A percentile compares a stretch with the other conserved stretches of the same genome.
These are phyloP conservation scores for Esox masquinongy DNA, from an alignment of 2,797 vertebrate species.

Conservation along the genomic window DNA sequence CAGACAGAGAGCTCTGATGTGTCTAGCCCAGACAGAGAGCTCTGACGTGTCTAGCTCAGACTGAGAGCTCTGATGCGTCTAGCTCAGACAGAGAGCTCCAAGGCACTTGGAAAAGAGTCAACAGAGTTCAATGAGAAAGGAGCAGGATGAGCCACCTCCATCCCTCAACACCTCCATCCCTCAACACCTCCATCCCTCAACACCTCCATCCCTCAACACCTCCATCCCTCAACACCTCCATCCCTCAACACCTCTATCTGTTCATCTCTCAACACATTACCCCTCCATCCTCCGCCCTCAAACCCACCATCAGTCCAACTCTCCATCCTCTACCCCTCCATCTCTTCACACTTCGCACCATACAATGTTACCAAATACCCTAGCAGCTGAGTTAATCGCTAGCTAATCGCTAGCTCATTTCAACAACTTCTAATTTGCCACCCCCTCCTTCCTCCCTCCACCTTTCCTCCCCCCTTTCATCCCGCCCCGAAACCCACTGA, in stretches of 20 bases:
- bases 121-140: slow-evolving; percentile 70
- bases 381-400: background rate
- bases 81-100: slow-evolving; percentile 69
- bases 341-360: background rate
- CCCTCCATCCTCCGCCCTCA: no score
- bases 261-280: background rate
- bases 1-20: no score
- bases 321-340: slow-evolving; percentile 1
- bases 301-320: background rate
- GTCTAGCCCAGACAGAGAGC: no score
- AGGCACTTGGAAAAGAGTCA: slow-evolving; percentile 94
- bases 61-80: background rate
- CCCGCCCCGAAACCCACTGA: background rate
- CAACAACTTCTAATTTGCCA: background rate
- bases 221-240: background rate
- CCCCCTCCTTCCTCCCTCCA: background rate
- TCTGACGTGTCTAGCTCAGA: no score
- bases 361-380: background rate
- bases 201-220: slow-evolving; percentile 14
- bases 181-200: slow-evolving; percentile 39
- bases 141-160: slow-evolving; percentile 51
- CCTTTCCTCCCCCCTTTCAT: background rate
- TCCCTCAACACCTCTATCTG: slow-evolving; percentile 3
- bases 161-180: slow-evolving; percentile 6
- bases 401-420: background rate